Evolutionary conservation across 1,140 invertebrate species (phyloP).

Genomic region (Apis laboriosa): DNA sequence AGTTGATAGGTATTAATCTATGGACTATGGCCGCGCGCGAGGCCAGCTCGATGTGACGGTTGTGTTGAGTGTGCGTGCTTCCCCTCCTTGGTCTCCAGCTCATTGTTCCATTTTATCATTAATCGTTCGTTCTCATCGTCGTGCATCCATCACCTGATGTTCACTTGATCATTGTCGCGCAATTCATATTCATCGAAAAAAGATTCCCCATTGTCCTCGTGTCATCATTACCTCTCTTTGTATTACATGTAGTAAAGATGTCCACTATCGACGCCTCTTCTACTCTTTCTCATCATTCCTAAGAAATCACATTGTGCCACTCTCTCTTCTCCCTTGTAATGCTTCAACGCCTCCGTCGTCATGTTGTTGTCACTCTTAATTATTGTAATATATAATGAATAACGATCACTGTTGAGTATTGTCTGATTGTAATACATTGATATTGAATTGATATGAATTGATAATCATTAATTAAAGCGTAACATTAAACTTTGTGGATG

Average conservation of each 20-base stretch:
- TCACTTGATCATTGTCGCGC: constrained; percentile 55
- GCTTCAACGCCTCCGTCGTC: constrained; percentile 82
- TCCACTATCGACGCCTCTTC: constrained; percentile 46
- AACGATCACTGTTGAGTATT: constrained; percentile 82
- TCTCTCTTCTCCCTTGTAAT: constrained; percentile 62
- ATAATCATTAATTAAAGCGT: constrained; percentile 81
- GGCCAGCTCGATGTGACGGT: constrained; percentile 79
- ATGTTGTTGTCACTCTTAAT: constrained; percentile 82
- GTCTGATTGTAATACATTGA: constrained; percentile 82
- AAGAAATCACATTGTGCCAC: constrained; percentile 46
- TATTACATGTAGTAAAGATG: constrained; percentile 48
- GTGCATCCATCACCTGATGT: constrained; percentile 58
- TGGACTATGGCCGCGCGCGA: constrained; percentile 76
- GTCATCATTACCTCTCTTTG: constrained; percentile 23
- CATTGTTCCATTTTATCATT: constrained; percentile 62
- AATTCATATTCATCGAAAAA: constrained; percentile 57
- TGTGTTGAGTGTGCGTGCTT: constrained; percentile 81
- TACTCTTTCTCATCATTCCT: constrained; percentile 41
- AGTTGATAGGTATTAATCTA: constrained; percentile 77
- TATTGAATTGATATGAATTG: constrained; percentile 81
- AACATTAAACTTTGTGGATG: constrained; percentile 79
- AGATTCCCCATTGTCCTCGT: constrained; percentile 12
- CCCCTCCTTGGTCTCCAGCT: constrained; percentile 72
- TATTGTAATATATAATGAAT: constrained; percentile 82
- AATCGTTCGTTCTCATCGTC: constrained; percentile 63